Percentiles rank a stretch among this genome's conserved stretches.
phyloP scores from a whole-genome alignment of 1,140 invertebrate genomes.

The Apis florea region DNA sequence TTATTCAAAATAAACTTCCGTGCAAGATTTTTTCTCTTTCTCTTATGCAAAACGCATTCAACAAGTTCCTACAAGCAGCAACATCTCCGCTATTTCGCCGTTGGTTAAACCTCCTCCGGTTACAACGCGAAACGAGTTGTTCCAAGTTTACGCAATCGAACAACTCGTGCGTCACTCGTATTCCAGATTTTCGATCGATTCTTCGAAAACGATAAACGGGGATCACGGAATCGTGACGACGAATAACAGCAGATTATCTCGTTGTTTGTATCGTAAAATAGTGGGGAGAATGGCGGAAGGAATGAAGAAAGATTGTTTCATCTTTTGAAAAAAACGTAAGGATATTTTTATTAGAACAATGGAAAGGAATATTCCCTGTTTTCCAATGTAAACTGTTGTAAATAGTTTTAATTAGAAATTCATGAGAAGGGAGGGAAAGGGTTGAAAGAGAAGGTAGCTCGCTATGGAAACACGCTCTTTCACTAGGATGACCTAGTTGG shows the following conservation, averaged over 20 bases:
- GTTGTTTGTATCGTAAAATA: too few relatives aligned
- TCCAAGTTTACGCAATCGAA: background rate
- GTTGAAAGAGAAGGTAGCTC: background rate
- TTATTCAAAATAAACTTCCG: too few relatives aligned
- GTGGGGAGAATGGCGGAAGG: too few relatives aligned
- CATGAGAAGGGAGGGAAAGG: background rate
- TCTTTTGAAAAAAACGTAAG: too few relatives aligned
- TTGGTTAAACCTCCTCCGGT: background rate
- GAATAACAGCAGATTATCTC: too few relatives aligned
- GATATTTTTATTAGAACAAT: background rate
- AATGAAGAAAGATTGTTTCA: too few relatives aligned
- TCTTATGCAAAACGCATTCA: too few relatives aligned
- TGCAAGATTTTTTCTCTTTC: too few relatives aligned
- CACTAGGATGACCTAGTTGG: background rate
- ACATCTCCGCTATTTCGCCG: background rate
- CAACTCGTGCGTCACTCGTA: slow-evolving; percentile 2
- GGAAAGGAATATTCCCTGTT: too few relatives aligned
- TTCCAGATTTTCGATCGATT: background rate
- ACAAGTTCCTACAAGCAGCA: too few relatives aligned
- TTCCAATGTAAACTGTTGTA: background rate
- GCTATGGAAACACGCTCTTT: background rate
- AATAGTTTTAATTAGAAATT: background rate
- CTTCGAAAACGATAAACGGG: too few relatives aligned
- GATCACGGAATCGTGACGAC: too few relatives aligned
- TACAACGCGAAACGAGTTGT: background rate